A percentile compares a stretch with the other conserved stretches of the same genome.
Conservation (phyloP, 2,113 vertebrate species). For the Psittacara wagleri region DNA sequence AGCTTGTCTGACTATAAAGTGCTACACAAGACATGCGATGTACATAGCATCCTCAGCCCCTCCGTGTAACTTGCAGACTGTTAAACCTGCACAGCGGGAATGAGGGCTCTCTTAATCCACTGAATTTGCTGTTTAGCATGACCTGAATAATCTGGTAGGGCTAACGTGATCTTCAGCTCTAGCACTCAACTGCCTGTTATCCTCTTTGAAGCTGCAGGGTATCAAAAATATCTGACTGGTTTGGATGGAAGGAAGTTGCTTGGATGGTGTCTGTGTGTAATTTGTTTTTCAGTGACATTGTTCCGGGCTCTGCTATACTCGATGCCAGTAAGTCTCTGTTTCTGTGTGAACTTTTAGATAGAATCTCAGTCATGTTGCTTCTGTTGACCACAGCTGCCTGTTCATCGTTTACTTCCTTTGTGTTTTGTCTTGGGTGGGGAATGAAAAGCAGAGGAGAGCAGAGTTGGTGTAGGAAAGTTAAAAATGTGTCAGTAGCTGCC, state of each 20-base stretch:
- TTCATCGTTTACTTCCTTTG: neutral
- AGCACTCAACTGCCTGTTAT: constrained; percentile 54
- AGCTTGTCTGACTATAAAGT: constrained; percentile 33
- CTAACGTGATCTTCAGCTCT: constrained; percentile 61
- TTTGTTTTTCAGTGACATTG: constrained; percentile 34
- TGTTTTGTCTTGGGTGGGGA: neutral
- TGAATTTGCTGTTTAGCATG: constrained; percentile 68
- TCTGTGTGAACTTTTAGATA: neutral
- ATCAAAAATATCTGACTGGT: constrained; percentile 59
- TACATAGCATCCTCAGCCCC: constrained; percentile 26
- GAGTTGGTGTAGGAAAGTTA: neutral
- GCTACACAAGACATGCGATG: neutral
- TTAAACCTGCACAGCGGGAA: constrained; percentile 53
- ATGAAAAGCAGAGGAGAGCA: constrained; percentile 14
- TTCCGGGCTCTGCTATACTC: constrained; percentile 4
- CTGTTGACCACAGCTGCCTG: neutral
- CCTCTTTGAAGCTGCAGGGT: constrained; percentile 55
- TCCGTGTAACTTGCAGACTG: constrained; percentile 20
- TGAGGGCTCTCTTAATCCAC: constrained; percentile 51
- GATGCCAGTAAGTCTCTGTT: neutral
- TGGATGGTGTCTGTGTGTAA: neutral
- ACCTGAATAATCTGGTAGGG: constrained; percentile 56
- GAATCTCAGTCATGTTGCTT: neutral
- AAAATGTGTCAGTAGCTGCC: constrained; percentile 12
- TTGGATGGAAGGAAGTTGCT: constrained; percentile 1